Evolutionary conservation across 2,888 invertebrate species (phyloP).

Genomic region (Horisme vitalbata): DNA sequence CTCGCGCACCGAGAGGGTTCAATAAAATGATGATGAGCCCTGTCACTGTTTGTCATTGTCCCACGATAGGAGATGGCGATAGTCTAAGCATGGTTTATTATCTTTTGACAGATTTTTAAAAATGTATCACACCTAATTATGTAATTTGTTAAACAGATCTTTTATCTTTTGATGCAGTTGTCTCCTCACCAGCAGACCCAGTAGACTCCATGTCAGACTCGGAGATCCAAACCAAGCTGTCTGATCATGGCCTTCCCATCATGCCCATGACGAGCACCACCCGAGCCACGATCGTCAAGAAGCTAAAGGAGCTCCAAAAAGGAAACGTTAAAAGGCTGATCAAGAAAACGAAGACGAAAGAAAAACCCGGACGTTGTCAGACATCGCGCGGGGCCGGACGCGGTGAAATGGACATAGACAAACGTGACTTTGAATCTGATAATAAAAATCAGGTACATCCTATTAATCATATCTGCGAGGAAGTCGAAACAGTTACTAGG

Average conservation of each 20-base stretch:
- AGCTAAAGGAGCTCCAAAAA: constrained; percentile 87
- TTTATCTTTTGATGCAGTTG: constrained; percentile 14
- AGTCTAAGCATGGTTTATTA: too few species aligned
- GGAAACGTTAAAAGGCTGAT: constrained; percentile 86
- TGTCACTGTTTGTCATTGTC: too few species aligned
- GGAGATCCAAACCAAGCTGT: constrained; percentile 88
- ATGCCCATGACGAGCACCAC: constrained; percentile 93
- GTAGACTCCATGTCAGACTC: constrained; percentile 87
- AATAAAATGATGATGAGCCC: too few species aligned
- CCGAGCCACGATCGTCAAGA: constrained; percentile 88
- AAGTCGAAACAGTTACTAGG: constrained; percentile 77
- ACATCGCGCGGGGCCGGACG: constrained; percentile 72
- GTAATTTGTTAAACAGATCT: too few species aligned
- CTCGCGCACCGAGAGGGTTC: too few species aligned
- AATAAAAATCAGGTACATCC: constrained; percentile 68
- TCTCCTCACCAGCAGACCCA: constrained; percentile 59
- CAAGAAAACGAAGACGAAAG: constrained; percentile 70
- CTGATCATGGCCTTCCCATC: constrained; percentile 89
- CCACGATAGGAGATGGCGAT: too few species aligned
- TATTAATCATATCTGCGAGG: constrained; percentile 70
- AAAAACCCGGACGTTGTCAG: constrained; percentile 68
- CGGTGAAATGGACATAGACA: constrained; percentile 67
- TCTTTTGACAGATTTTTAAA: too few species aligned
- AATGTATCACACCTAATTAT: too few species aligned
- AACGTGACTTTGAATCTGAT: constrained; percentile 67